Conservation (phyloP, 2,797 vertebrate genomes). For the Spatula clypeata region DNA sequence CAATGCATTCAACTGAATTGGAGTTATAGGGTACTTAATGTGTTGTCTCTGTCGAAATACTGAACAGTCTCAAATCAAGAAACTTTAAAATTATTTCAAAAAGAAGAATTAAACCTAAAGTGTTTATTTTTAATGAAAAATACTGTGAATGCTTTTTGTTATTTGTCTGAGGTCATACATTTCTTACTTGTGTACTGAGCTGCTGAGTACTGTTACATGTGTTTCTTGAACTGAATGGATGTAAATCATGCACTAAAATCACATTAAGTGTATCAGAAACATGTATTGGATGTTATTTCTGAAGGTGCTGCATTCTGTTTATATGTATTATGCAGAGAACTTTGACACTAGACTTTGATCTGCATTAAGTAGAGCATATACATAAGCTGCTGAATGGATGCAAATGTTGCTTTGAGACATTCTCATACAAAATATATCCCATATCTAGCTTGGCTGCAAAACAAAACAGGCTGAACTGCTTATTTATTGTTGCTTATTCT, state of each 20-base stretch:
- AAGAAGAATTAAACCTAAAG: background rate
- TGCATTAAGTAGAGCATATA: background rate
- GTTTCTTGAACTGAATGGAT: slow-evolving; percentile 30
- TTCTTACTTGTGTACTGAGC: background rate
- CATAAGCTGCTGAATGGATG: background rate
- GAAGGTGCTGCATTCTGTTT: background rate
- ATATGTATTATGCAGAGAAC: slow-evolving; percentile 30
- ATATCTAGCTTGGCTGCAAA: background rate
- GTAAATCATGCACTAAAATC: background rate
- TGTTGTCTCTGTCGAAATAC: background rate
- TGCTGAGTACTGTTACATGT: background rate
- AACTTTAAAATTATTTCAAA: background rate
- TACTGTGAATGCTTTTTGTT: background rate
- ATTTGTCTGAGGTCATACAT: background rate
- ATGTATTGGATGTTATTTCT: background rate
- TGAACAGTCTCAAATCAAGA: background rate
- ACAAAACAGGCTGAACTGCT: background rate
- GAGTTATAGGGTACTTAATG: background rate
- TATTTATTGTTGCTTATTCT: background rate
- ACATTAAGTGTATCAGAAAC: background rate
- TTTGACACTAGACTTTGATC: slow-evolving; percentile 60
- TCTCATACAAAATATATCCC: background rate
- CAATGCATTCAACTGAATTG: background rate
- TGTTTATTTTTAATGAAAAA: background rate
- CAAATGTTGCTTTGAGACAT: background rate